phyloP scores from a whole-genome alignment of 2,888 invertebrate species.

The Suillia variegata region DNA sequence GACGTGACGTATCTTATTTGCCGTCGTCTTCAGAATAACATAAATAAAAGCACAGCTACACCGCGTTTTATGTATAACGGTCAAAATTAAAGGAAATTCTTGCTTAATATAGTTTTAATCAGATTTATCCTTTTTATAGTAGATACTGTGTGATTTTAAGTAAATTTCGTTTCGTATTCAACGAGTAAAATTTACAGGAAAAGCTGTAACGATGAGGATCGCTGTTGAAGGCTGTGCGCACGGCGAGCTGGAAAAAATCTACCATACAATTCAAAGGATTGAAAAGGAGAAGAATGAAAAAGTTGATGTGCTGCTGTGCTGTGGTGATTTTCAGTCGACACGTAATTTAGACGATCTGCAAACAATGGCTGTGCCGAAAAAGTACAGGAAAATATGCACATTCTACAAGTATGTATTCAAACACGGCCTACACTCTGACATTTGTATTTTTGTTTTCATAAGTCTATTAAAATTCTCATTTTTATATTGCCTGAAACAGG shows the following conservation, averaged over 20 bases:
- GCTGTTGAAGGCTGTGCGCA: constrained; percentile 98
- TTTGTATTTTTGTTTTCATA: neutral
- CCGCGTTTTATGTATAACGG: too few species aligned
- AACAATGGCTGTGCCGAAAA: constrained; percentile 95
- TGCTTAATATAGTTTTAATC: too few species aligned
- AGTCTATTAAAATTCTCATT: neutral
- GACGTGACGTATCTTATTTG: too few species aligned
- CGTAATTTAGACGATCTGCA: constrained; percentile 86
- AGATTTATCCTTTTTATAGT: too few species aligned
- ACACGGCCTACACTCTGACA: neutral
- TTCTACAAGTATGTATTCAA: constrained; percentile 82
- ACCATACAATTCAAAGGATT: constrained; percentile 78
- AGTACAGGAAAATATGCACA: constrained; percentile 86
- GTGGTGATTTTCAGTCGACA: constrained; percentile 97
- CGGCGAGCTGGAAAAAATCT: constrained; percentile 95
- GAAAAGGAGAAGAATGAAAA: constrained; percentile 75
- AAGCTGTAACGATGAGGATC: constrained; percentile 72
- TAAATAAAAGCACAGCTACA: too few species aligned
- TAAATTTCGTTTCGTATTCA: too few species aligned
- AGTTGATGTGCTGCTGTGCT: constrained; percentile 92
- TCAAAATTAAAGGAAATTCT: too few species aligned
- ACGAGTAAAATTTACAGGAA: neutral
- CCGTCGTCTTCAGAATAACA: too few species aligned
- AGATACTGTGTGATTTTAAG: too few species aligned
- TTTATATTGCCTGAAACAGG: too few species aligned